Base-by-base conservation (phyloP, 2,797 vertebrate genomes). In the Enteromius paludinosus region DNA sequence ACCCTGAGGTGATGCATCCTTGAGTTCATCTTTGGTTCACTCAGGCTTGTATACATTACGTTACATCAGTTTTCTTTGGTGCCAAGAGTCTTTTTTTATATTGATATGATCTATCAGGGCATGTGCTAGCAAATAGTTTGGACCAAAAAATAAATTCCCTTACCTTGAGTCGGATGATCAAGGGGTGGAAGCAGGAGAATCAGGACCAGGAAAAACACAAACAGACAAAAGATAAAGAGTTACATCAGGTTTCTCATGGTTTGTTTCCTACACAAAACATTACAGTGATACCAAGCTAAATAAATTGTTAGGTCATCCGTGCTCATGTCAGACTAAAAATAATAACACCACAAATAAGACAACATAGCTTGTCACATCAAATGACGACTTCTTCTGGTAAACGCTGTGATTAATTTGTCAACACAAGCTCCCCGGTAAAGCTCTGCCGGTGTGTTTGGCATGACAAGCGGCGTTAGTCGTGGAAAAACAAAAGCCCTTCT, bases 81-180 rank as follows among this genome's bases (percentile, higher is more conserved):
- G 5, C 54, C 8, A 56, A 74, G 30, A 56, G 71, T 56, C 7
- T 38, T 41, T 30, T 41, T 56, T 30, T 30, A 64, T 65, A 62
- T 62, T 30, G 38, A 76, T 20, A 45, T 65, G 25, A 41, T 45
- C 5, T 49, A 49, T 62, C 3, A 56, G 30, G 20, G 28, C 12
- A 49, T 54, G 23, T 33, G 43, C 47, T 9, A 56, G 25, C 17
- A 18, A 35, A 64, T 82, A 75, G 11, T 6, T 25, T n/a, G 17
- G 54, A 79, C 52, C 25, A 61, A 43, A 15, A 70, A 69, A 56
- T 52, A 8, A 41, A 1, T 59, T 85, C 85, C 86, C 91, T 93
- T 92, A 94, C 94, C 93, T 94, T 90, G 84, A 49, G 75, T 72
- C 33, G 78, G 52, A 65, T 30, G 1, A 23, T 12, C 84, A 78